Evolutionary conservation across 2,888 invertebrate species (phyloP).

Genomic region (Hedychridium roseum): DNA sequence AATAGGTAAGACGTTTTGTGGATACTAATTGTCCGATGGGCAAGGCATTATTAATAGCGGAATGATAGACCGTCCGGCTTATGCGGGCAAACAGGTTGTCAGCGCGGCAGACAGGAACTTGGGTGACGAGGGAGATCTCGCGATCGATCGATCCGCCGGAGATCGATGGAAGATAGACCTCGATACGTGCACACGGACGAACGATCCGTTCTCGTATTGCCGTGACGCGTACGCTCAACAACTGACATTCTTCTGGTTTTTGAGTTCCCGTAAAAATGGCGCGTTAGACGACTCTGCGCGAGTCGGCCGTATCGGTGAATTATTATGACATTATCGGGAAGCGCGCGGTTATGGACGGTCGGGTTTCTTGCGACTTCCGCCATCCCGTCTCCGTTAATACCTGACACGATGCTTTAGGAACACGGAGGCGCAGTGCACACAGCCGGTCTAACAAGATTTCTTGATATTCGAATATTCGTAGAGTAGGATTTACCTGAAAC

Average conservation of each 20-base stretch:
- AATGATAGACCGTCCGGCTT: constrained; percentile 48
- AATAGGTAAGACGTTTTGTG: too few species aligned
- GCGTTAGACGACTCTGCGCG: constrained; percentile 20
- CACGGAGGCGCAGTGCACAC: too few species aligned
- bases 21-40: constrained; percentile 51
- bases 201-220: constrained; percentile 19
- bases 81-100: constrained; percentile 56
- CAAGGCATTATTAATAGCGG: constrained; percentile 54
- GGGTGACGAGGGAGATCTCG: constrained; percentile 35
- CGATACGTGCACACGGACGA: constrained; percentile 12
- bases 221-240: constrained; percentile 19
- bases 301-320: constrained; percentile 37
- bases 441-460: too few species aligned
- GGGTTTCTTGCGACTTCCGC: background rate
- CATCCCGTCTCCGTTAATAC: background rate
- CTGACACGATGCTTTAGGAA: constrained; percentile 8
- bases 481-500: too few species aligned
- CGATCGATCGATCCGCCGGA: constrained; percentile 21
- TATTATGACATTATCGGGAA: constrained; percentile 48
- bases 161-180: constrained; percentile 38
- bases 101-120: constrained; percentile 34
- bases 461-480: too few species aligned
- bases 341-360: constrained; percentile 5
- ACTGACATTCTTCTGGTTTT: constrained; percentile 44
- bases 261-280: constrained; percentile 34